phyloP scores from a whole-genome alignment of 30 jellyfish, hydroid and myxozoan species.

The Mastigias papua region DNA sequence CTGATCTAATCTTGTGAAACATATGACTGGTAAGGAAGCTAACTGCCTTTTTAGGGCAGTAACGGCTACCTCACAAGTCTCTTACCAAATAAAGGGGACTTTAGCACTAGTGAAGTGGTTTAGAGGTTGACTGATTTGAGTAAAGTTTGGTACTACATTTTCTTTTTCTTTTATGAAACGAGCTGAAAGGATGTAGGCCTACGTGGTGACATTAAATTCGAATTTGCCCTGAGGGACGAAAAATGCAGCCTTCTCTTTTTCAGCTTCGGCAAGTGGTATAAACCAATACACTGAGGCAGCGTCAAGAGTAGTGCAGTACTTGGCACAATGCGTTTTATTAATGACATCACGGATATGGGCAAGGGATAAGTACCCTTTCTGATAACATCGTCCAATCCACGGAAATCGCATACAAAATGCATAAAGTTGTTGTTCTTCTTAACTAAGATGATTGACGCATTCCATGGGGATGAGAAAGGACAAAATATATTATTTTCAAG shows the following conservation, averaged over 20 bases:
- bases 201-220: too few relatives aligned
- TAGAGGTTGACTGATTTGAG: too few relatives aligned
- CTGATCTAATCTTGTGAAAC: too few relatives aligned
- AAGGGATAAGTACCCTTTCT: conserved; percentile 60
- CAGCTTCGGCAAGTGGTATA: conserved; percentile 12
- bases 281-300: conserved; percentile 44
- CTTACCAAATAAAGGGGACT: too few relatives aligned
- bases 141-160: too few relatives aligned
- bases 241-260: conserved; percentile 28
- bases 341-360: conserved; percentile 68
- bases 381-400: conserved; percentile 36
- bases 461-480: conserved; percentile 58
- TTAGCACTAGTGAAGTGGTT: too few relatives aligned
- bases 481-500: conserved; percentile 46
- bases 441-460: conserved; percentile 40
- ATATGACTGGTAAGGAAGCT: too few relatives aligned
- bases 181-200: too few relatives aligned
- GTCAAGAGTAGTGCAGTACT: background rate
- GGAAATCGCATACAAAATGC: conserved; percentile 58
- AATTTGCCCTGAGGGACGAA: conserved; percentile 17
- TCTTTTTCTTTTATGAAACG: too few relatives aligned
- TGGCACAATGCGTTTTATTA: background rate
- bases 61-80: too few relatives aligned
- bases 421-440: conserved; percentile 47
- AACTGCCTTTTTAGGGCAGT: too few relatives aligned